Evolutionary conservation across 2,888 invertebrate species (phyloP).

Genomic region (Lochmaea crataegi): DNA sequence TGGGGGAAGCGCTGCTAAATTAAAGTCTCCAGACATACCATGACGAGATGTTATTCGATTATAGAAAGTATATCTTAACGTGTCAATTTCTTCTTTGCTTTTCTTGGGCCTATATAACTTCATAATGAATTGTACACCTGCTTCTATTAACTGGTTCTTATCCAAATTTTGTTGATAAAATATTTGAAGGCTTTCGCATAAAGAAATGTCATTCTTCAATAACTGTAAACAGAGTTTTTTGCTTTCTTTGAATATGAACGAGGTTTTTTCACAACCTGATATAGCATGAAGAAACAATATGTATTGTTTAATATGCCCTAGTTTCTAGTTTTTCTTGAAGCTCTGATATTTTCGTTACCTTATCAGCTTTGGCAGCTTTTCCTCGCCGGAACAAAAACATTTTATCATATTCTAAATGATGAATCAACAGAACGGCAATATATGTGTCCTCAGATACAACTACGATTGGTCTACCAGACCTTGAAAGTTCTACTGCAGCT

Average conservation of each 20-base stretch:
- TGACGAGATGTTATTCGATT: not conserved
- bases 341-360: no score
- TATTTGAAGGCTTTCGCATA: constrained; percentile 4
- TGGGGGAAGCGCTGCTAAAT: not conserved
- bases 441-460: constrained; percentile 1
- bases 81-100: constrained; percentile 2
- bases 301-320: constrained; percentile 15
- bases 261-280: constrained; percentile 15
- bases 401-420: not conserved
- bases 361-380: not conserved
- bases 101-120: not conserved
- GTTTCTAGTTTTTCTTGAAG: constrained; percentile 4
- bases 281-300: constrained; percentile 13
- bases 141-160: constrained; percentile 1
- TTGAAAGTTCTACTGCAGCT: constrained; percentile 3
- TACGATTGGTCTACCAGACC: not conserved
- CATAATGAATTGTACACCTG: not conserved
- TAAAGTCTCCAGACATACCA: not conserved
- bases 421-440: constrained; percentile 7
- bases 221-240: constrained; percentile 2
- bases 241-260: constrained; percentile 5
- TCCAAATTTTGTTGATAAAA: constrained; percentile 8
- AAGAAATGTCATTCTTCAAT: constrained; percentile 13
- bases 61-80: not conserved
- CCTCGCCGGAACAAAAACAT: not conserved